A percentile compares a stretch with the other conserved stretches of the same genome.
Evolutionary conservation across 2,888 invertebrate species (phyloP).

Genomic region (Andricus quercusramuli): DNA sequence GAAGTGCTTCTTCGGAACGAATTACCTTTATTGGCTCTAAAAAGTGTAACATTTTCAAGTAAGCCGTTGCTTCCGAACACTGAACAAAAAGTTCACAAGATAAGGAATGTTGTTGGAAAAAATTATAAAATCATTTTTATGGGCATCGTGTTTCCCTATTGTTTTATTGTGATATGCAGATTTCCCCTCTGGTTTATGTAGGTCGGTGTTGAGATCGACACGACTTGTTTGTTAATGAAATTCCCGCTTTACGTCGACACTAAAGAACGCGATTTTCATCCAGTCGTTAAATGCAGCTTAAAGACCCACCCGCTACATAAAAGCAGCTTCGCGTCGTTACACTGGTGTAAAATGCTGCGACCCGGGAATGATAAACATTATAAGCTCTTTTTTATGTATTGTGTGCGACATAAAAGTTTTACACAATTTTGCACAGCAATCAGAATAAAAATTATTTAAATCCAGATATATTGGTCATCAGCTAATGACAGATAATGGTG

Average conservation of each 20-base stretch:
- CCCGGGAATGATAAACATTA: slow-evolving; percentile 7
- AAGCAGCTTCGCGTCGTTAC: background rate
- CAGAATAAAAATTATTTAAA: background rate
- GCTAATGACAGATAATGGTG: no score
- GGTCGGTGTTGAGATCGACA: background rate
- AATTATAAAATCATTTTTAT: background rate
- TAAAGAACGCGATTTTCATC: slow-evolving; percentile 24
- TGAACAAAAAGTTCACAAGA: no score
- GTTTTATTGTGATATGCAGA: background rate
- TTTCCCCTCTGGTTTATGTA: slow-evolving; percentile 1
- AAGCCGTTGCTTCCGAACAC: no score
- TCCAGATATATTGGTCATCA: no score
- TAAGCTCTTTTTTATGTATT: background rate
- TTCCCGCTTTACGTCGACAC: slow-evolving; percentile 7
- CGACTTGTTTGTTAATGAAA: slow-evolving; percentile 20
- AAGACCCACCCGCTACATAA: slow-evolving; percentile 11
- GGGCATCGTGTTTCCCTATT: background rate
- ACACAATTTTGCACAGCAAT: background rate
- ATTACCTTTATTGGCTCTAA: no score
- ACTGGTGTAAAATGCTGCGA: slow-evolving; percentile 12
- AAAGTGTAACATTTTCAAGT: no score
- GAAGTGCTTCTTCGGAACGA: no score
- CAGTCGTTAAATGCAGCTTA: slow-evolving; percentile 24
- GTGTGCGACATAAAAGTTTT: background rate
- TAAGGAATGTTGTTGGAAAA: no score